Evolutionary conservation across 2,888 invertebrate genomes (phyloP).

Genomic region (Netelia virgata): DNA sequence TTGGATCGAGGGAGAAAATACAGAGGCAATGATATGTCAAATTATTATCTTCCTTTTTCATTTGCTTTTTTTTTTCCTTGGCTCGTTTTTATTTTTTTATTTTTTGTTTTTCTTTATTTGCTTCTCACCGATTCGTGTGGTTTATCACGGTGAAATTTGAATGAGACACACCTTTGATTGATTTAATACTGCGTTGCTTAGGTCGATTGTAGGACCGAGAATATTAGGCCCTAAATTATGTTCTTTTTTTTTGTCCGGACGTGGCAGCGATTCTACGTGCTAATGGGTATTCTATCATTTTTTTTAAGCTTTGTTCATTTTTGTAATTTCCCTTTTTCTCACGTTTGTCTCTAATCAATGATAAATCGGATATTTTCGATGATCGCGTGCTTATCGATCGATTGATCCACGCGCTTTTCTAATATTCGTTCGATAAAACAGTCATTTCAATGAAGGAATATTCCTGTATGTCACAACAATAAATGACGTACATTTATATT

Average conservation of each 20-base stretch:
- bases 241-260: conserved; percentile 45
- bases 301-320: background rate
- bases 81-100: background rate
- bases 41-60: conserved; percentile 56
- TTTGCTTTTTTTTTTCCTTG: conserved; percentile 7
- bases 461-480: conserved; percentile 26
- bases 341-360: background rate
- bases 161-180: conserved; percentile 41
- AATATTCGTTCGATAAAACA: conserved; percentile 33
- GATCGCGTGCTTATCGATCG: background rate
- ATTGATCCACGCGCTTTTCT: conserved; percentile 27
- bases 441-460: conserved; percentile 22
- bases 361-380: conserved; percentile 49
- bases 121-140: background rate
- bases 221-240: conserved; percentile 38
- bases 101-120: conserved; percentile 19
- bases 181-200: conserved; percentile 36
- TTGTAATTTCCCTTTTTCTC: background rate
- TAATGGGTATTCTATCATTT: conserved; percentile 55
- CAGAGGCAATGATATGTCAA: conserved; percentile 67
- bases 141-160: conserved; percentile 37
- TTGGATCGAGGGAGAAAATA: conserved; percentile 62
- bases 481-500: conserved; percentile 38
- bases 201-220: conserved; percentile 16
- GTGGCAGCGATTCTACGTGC: conserved; percentile 48